A percentile compares a stretch with the other conserved stretches of the same genome.
These are phyloP conservation scores for Emydura subglobosa DNA, from an alignment of 2,113 vertebrate genomes.

Conservation along the genomic window DNA sequence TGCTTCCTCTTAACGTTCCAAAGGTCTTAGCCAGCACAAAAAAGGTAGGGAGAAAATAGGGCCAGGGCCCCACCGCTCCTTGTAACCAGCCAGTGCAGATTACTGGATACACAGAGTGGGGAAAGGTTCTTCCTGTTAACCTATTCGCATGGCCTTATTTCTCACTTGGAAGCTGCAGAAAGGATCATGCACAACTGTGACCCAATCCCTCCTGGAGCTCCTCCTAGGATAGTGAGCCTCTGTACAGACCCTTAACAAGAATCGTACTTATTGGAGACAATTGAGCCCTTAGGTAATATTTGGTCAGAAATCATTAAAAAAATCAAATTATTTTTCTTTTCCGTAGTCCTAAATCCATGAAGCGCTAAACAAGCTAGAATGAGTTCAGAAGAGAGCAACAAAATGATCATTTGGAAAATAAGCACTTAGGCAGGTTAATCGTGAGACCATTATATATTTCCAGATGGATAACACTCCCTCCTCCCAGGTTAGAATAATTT, in stretches of 20 bases:
- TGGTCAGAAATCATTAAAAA: neutral
- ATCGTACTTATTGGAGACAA: neutral
- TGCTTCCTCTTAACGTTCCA: neutral
- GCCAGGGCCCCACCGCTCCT: neutral
- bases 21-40: neutral
- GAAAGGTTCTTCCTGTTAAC: neutral
- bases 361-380: neutral
- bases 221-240: neutral
- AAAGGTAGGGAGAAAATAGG: neutral
- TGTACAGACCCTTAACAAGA: neutral
- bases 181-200: no score
- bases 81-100: accelerated
- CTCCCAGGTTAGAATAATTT: neutral
- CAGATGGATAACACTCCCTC: neutral
- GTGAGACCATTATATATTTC: neutral
- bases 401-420: neutral
- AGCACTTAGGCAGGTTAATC: neutral
- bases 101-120: neutral
- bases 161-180: neutral
- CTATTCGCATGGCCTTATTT: neutral
- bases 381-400: neutral
- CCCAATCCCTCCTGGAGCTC: neutral
- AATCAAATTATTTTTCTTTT: neutral
- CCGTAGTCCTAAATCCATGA: neutral
- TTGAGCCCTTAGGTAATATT: neutral